Evolutionary conservation across 2,797 vertebrate genomes (phyloP).

Genomic region (Sebastes miniatus): DNA sequence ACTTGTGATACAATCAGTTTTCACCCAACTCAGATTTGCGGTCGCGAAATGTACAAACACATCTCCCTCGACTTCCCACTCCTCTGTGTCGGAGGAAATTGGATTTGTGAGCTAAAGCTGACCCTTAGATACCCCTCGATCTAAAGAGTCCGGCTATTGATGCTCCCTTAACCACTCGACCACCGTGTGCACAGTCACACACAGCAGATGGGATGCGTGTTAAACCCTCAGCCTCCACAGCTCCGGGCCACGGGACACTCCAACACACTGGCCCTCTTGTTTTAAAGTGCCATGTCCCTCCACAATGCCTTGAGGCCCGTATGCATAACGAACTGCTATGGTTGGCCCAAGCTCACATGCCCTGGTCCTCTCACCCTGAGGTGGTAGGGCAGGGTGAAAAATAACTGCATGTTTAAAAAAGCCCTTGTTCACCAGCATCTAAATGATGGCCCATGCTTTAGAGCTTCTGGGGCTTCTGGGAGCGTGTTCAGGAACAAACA

Average conservation of each 20-base stretch:
- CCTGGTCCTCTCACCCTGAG: conserved; percentile 75
- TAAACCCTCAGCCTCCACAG: conserved; percentile 77
- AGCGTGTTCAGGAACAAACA: conserved; percentile 56
- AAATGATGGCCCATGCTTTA: conserved; percentile 61
- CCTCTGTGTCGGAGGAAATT: conserved; percentile 32
- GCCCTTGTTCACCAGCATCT: conserved; percentile 72
- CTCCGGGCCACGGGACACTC: conserved; percentile 73
- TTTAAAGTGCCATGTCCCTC: conserved; percentile 74
- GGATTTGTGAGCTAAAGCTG: conserved; percentile 52
- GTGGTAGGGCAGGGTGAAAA: conserved; percentile 72
- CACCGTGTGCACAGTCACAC: conserved; percentile 77
- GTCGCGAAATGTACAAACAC: neutral
- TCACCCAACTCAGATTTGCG: conserved; percentile 3
- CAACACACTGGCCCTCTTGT: conserved; percentile 80
- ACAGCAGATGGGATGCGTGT: conserved; percentile 80
- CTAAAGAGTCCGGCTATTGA: conserved; percentile 72
- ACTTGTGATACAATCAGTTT: conserved; percentile 27
- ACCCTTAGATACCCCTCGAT: conserved; percentile 64
- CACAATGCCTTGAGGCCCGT: conserved; percentile 66
- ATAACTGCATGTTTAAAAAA: conserved; percentile 77
- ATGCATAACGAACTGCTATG: conserved; percentile 77
- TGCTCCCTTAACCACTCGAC: conserved; percentile 76
- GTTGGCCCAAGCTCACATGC: conserved; percentile 80
- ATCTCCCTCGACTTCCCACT: neutral
- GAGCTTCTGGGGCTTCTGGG: conserved; percentile 47